Percentiles rank a stretch among this genome's conserved stretches.
phyloP scores from a whole-genome alignment of 2,113 vertebrate genomes.

The Lates calcarifer region DNA sequence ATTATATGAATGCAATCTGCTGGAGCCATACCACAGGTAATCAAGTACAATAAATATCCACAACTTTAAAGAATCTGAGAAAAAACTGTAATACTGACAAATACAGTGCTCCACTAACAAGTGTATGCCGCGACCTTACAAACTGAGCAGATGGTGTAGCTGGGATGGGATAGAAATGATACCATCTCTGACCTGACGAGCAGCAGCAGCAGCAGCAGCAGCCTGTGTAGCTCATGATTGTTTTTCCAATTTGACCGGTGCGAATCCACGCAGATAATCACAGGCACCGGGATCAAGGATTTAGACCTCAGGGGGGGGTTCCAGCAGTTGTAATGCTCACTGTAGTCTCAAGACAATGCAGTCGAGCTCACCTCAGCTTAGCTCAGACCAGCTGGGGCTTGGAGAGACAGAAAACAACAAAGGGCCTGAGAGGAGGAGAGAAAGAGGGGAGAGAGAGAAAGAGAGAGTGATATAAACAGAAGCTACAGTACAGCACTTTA shows the following conservation, averaged over 20 bases:
- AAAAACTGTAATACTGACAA: background rate
- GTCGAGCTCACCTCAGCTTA: conserved; percentile 62
- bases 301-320: conserved; percentile 66
- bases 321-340: conserved; percentile 49
- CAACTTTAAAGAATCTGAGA: background rate
- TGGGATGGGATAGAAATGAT: conserved; percentile 50
- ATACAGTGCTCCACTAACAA: background rate
- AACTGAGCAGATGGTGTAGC: conserved; percentile 71
- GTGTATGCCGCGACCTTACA: conserved; percentile 19
- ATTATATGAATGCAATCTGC: background rate
- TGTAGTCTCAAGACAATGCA: conserved; percentile 58
- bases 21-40: background rate
- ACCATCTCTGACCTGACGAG: conserved; percentile 58
- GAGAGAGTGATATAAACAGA: background rate
- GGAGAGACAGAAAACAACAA: conserved; percentile 33
- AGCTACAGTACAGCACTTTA: background rate
- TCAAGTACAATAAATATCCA: background rate
- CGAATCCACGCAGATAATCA: conserved; percentile 76
- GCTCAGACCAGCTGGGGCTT: conserved; percentile 37
- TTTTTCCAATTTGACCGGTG: conserved; percentile 74
- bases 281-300: conserved; percentile 70
- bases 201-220: conserved; percentile 56
- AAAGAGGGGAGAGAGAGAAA: background rate
- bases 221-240: conserved; percentile 67
- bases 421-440: background rate